These are phyloP conservation scores for Ceramica pisi DNA, from an alignment of 2,888 invertebrate genomes.

Conservation along the genomic window DNA sequence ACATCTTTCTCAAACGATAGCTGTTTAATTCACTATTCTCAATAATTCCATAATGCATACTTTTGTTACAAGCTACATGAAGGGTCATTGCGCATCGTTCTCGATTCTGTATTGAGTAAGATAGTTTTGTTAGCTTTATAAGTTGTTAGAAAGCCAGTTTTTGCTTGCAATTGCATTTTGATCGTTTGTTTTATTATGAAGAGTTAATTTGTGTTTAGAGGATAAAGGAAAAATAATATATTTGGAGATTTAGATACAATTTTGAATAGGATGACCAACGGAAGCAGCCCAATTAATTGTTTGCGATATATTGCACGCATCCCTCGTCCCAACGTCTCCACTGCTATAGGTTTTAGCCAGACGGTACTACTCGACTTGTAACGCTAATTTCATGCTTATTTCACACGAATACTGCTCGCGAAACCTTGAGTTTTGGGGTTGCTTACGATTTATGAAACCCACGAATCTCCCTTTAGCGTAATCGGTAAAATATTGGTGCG, in stretches of 20 bases:
- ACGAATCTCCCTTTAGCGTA: too few relatives aligned
- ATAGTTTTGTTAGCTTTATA: not conserved
- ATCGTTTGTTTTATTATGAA: not conserved
- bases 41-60: not conserved
- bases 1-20: conserved; percentile 8
- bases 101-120: not conserved
- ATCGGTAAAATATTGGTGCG: not conserved
- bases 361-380: not conserved
- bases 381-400: not conserved
- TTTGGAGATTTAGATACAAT: not conserved
- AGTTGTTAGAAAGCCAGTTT: not conserved
- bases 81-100: not conserved
- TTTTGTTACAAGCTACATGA: not conserved
- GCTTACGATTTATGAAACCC: not conserved
- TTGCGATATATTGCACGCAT: not conserved
- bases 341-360: not conserved
- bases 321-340: not conserved
- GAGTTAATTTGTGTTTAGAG: not conserved
- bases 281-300: not conserved
- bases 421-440: not conserved
- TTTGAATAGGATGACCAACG: not conserved
- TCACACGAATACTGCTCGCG: not conserved
- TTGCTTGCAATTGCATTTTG: not conserved
- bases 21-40: conserved; percentile 9
- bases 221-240: not conserved